Evolutionary conservation across 2,888 invertebrate genomes (phyloP).

Genomic region (Tortrix viridana): DNA sequence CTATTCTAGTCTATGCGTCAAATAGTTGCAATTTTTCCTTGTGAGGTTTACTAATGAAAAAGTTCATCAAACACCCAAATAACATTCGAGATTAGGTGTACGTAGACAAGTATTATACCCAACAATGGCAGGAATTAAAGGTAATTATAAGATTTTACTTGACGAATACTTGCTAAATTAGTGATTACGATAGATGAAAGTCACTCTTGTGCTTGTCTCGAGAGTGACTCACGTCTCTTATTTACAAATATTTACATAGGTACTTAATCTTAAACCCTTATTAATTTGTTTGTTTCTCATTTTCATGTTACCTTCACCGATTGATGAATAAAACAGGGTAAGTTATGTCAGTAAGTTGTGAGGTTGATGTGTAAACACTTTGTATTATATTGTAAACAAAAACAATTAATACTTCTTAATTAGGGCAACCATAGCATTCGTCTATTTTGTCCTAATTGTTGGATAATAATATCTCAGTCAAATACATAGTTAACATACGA

Average conservation of each 20-base stretch:
- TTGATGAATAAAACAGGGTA: slow-evolving; percentile 32
- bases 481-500: no score
- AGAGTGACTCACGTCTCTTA: slow-evolving; percentile 67
- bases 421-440: neutral
- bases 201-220: slow-evolving; percentile 39
- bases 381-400: neutral
- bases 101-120: slow-evolving; percentile 19
- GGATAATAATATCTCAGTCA: no score
- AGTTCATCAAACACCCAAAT: slow-evolving; percentile 6
- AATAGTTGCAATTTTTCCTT: slow-evolving; percentile 2
- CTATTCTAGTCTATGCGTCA: neutral
- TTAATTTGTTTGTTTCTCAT: slow-evolving; percentile 45
- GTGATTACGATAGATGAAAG: slow-evolving; percentile 28
- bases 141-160: slow-evolving; percentile 49
- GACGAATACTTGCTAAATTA: neutral
- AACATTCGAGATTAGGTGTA: neutral
- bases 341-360: slow-evolving; percentile 20
- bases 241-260: slow-evolving; percentile 73
- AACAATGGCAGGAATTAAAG: slow-evolving; percentile 81
- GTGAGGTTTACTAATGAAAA: slow-evolving; percentile 2
- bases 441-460: neutral
- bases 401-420: neutral
- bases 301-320: slow-evolving; percentile 41
- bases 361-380: neutral
- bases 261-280: slow-evolving; percentile 38